These are phyloP conservation scores for Pampus argenteus DNA, from an alignment of 2,797 vertebrate genomes.

Conservation along the genomic window DNA sequence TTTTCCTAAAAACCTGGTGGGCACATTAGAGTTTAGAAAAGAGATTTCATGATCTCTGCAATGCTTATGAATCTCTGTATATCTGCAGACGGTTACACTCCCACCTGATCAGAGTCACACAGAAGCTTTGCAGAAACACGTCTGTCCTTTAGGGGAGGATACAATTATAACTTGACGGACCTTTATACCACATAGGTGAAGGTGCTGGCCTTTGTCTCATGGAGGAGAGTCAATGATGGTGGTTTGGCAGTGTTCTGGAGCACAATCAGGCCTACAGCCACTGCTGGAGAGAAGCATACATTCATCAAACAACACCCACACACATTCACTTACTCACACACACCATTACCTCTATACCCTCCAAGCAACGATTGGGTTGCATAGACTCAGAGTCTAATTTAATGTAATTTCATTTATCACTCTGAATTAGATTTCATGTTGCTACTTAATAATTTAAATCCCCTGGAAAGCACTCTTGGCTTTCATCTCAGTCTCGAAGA, in stretches of 20 bases:
- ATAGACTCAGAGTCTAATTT: slow-evolving; percentile 68
- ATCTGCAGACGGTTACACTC: background rate
- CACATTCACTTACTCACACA: slow-evolving; percentile 48
- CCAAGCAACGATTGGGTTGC: slow-evolving; percentile 69
- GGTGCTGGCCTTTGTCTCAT: slow-evolving; percentile 48
- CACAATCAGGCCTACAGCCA: slow-evolving; percentile 35
- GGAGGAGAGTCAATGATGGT: slow-evolving; percentile 33
- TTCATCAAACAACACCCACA: slow-evolving; percentile 66
- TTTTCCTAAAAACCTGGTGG: background rate
- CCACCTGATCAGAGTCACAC: background rate
- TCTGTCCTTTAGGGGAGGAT: slow-evolving; percentile 34
- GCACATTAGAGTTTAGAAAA: background rate
- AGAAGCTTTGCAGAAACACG: slow-evolving; percentile 12
- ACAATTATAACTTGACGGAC: slow-evolving; percentile 42
- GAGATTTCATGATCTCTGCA: background rate
- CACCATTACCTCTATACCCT: slow-evolving; percentile 66
- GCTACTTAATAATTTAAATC: slow-evolving; percentile 80
- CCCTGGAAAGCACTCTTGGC: slow-evolving; percentile 68
- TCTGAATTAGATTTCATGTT: slow-evolving; percentile 81
- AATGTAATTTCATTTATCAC: slow-evolving; percentile 83
- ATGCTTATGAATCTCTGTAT: background rate
- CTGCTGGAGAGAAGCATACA: slow-evolving; percentile 51
- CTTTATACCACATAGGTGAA: slow-evolving; percentile 37
- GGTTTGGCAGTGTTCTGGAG: slow-evolving; percentile 28
- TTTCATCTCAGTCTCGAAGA: slow-evolving; percentile 63